Evolutionary conservation across 1,140 invertebrate genomes (phyloP), one percentile per base, ranked within the genome.

Genomic region (Drosophila baimaii): DNA sequence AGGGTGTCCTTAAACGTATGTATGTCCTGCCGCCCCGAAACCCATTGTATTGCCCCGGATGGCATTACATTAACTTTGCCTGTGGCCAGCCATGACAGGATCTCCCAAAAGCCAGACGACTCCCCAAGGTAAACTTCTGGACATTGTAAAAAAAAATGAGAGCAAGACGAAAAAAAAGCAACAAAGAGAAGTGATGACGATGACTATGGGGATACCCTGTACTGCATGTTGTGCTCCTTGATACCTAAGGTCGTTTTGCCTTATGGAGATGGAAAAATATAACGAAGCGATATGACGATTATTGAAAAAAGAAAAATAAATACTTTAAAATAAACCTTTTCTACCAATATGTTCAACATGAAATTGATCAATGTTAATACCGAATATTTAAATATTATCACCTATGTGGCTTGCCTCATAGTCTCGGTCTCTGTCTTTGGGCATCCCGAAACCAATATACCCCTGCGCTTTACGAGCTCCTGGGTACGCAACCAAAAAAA

Each of bases 21-120:
- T 5, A 29, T 25, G 29, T 17, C 47, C 46, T 17, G 27, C 9
- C 12, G n/a, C 47, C 21, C 27, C 13, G 3, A 39, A 10, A 46
- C 9, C 29, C 58, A 65, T 74, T 75, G 56, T 76, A 59, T 59
- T 77, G 59, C 39, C 51, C 52, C 52, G 69, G 74, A 61, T 80
- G 77, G 64, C 81, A 84, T 80, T 75, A 77, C 66, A 84, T 84
- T 84, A 84, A 84, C 81, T 85, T 81, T 66, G 41, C 46, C 81
- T 52, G 72, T 77, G 81, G 70, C 41, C 77, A 77, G 59, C 49
- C 51, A 35, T 31, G 66, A 44, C 47, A 56, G 51, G 47, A 61
- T 52, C 33, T 65, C 35, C 46, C 61, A 21, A 61, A 69, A 59
- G 51, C 57, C 63, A 65, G 58, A 71, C 49, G 44, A 47, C 21